Conservation (phyloP, 2,113 vertebrate genomes). For the Protomyctophum bolini region DNA sequence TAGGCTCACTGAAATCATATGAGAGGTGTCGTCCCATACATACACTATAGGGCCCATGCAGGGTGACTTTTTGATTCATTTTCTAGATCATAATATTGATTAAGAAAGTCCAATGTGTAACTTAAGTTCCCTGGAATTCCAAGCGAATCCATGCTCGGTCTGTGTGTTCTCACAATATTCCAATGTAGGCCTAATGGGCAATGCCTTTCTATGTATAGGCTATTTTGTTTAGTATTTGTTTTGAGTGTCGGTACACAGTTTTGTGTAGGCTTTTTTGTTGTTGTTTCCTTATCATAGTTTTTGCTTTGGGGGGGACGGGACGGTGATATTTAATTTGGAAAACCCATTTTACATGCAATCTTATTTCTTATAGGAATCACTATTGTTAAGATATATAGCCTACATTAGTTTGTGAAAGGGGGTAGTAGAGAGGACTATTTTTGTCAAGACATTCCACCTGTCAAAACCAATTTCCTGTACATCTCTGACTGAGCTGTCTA, state of each 20-base stretch:
- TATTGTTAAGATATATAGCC: constrained; percentile 42
- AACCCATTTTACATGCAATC: not conserved
- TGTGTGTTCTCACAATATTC: too few species aligned
- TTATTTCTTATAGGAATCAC: constrained; percentile 43
- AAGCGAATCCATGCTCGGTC: constrained; percentile 1
- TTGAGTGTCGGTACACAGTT: too few species aligned
- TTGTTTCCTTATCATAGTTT: not conserved
- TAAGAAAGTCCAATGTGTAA: too few species aligned
- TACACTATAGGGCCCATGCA: constrained; percentile 1
- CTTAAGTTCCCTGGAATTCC: not conserved
- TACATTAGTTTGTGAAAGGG: constrained; percentile 33
- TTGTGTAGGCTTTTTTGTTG: not conserved
- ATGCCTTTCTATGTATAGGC: too few species aligned
- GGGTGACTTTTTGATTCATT: not conserved
- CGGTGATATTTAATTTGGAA: not conserved
- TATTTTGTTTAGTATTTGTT: too few species aligned
- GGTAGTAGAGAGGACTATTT: constrained; percentile 37
- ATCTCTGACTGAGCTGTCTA: constrained; percentile 58
- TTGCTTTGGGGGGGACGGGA: not conserved
- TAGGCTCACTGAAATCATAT: not conserved
- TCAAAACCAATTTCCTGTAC: constrained; percentile 75
- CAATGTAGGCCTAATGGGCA: too few species aligned
- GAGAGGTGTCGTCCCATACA: not conserved
- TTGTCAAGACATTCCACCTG: constrained; percentile 73
- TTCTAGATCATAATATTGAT: too few species aligned